Conservation (phyloP, 2,888 invertebrate species). For the Dasypogon diadema region DNA sequence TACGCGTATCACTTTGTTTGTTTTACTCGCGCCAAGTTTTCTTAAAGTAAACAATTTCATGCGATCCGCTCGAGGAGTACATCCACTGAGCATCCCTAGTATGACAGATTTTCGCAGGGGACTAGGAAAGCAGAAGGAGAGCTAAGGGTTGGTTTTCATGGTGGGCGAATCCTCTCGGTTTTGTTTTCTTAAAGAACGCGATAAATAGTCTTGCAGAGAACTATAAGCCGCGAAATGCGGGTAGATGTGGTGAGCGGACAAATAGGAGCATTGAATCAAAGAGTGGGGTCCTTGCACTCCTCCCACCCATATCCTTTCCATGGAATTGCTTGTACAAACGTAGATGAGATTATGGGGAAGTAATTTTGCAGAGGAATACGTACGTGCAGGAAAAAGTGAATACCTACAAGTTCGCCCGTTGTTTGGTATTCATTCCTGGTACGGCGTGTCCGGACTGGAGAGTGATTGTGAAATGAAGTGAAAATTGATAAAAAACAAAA, state of each 20-base stretch:
- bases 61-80: not conserved
- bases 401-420: conserved; percentile 9
- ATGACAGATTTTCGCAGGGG: not conserved
- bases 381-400: not conserved
- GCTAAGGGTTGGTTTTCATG: no score
- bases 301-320: not conserved
- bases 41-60: not conserved
- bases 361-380: not conserved
- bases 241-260: not conserved
- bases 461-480: conserved; percentile 47
- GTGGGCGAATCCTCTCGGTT: not conserved
- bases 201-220: not conserved
- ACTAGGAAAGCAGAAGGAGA: not conserved
- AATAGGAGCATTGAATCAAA: not conserved
- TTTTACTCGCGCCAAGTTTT: not conserved
- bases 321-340: no score
- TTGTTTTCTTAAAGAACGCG: not conserved
- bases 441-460: not conserved
- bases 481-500: conserved; percentile 47
- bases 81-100: not conserved
- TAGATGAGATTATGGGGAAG: not conserved
- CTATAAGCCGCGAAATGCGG: not conserved
- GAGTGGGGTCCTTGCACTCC: not conserved
- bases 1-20: not conserved
- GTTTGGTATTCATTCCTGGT: conserved; percentile 12